Evolutionary conservation across 2,797 vertebrate species (phyloP), one percentile per base, ranked within the genome.

Genomic region (Pelodytes ibericus): DNA sequence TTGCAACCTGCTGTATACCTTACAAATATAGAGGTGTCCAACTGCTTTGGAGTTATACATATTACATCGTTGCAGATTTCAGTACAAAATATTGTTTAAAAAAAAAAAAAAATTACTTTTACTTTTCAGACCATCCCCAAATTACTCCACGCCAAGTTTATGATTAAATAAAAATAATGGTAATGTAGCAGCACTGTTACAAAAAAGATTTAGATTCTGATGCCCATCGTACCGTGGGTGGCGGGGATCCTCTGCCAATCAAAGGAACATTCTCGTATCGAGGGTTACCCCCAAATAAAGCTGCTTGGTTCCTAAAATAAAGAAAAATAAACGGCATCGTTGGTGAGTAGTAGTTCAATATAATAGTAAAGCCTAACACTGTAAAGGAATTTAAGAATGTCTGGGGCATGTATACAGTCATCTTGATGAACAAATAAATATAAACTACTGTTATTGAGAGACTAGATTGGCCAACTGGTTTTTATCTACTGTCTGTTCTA

Each of bases 191-290:
- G 7, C 49, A 8, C 33, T 20, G 60, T 62, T 78, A 78, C 41
- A 78, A 62, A 77, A 81, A 82, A 33, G 84, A 33, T 26, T 88
- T 84, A 77, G 82, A 87, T 86, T 84, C 74, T 0, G 82, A 78
- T 8, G 80, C 79, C 87, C 89, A 85, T 85, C 89, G 89, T 95
- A 99, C 97, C 94, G 94, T 97, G 77, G 97, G 97, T 0, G 97
- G 97, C 0, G 96, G 97, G 10, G 97, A 97, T 81, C 93, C 95
- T 89, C 96, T 92, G 82, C 96, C 94, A 68, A 98, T 98, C 80
- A 99, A 92, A 0, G 97, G 96, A 70, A 96, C 95, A 2, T 98
- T 99, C 89, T 99, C 97, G 2, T 99, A 99, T 69, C 95, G 95
- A 0, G 97, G 97, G 83, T 93, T 96, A 74, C 95, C 95, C 65